These are phyloP conservation scores for Arizona elegans DNA, from an alignment of 2,113 vertebrate genomes.

Conservation along the genomic window DNA sequence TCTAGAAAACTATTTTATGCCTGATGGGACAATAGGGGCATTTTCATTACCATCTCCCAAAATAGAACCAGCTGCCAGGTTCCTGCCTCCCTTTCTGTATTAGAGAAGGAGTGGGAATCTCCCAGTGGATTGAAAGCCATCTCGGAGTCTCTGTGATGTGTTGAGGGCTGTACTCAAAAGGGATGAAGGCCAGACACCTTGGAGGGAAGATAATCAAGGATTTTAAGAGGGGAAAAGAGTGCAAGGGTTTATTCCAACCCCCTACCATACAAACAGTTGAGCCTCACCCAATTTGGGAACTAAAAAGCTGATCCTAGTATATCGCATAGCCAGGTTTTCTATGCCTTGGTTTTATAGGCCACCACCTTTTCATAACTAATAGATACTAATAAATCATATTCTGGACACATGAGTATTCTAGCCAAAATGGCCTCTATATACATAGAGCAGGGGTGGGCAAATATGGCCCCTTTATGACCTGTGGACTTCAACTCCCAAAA, in stretches of 20 bases:
- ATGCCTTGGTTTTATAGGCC: not conserved
- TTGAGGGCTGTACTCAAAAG: not conserved
- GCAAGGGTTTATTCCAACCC: not conserved
- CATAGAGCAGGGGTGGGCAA: not conserved
- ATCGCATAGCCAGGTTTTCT: not conserved
- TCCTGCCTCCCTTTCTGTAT: not conserved
- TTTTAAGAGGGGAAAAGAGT: not conserved
- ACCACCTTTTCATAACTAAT: not conserved
- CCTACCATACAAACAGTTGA: not conserved
- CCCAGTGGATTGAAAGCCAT: not conserved
- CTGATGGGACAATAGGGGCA: not conserved
- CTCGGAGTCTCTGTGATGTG: not conserved
- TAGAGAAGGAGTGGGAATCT: not conserved
- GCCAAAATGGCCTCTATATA: not conserved
- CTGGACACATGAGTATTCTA: not conserved
- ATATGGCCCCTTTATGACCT: too few relatives aligned
- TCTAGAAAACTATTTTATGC: not conserved
- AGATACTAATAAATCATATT: not conserved
- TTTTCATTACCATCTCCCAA: not conserved
- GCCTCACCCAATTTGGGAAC: not conserved
- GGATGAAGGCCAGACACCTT: not conserved
- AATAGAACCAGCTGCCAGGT: not conserved
- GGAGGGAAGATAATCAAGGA: not conserved
- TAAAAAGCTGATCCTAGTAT: not conserved
- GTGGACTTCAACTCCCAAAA: too few relatives aligned